Base-by-base conservation (phyloP, 2,888 invertebrate species). In the Phoronis australis region DNA sequence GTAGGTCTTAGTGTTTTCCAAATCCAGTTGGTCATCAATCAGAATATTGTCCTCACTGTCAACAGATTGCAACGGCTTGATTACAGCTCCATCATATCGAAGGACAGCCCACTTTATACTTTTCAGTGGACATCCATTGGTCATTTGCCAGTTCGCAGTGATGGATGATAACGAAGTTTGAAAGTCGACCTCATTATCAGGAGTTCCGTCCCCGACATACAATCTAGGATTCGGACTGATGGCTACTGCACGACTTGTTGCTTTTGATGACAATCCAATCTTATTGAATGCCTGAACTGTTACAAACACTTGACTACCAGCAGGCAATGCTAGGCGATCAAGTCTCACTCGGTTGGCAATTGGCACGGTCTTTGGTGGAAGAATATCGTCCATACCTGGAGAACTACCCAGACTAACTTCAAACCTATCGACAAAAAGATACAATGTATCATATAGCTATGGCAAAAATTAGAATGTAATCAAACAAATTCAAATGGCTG, bases 1-100 rank as follows among this genome's bases (percentile, higher is more conserved):
- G 37, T 65, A 66, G 21, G 59, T 59, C 20, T 54, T 48, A n/a
- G 60, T 62, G 48, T 63, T 61, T 35, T 56, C 50, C 23, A 64
- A 39, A 31, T 47, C 27, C 2, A 65, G 40, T 23, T 60, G 59
- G 44, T 65, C 65, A 44, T 60, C 56, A 27, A 56, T 62, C 37
- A 63, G 60, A 21, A 38, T 15, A 31, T 41, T 37, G 0, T 43
- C 46, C 1, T 50, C 48, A 3, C 47, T 48, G 20, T 55, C 51
- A 24, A 61, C 50, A 1, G 40, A 37, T 12, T 48, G 42, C 31
- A 48, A 60, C 6, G 49, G 53, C 25, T 57, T 46, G 1, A 61
- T 21, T n/a, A 55, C 39, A 4, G 52, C 52, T 18, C 63, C 66
- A 27, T 53, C 42, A 12, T 65, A 38, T 35, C 59, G 54, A n/a